phyloP scores from a whole-genome alignment of 2,797 vertebrate genomes.

The Hoplostethus atlanticus region DNA sequence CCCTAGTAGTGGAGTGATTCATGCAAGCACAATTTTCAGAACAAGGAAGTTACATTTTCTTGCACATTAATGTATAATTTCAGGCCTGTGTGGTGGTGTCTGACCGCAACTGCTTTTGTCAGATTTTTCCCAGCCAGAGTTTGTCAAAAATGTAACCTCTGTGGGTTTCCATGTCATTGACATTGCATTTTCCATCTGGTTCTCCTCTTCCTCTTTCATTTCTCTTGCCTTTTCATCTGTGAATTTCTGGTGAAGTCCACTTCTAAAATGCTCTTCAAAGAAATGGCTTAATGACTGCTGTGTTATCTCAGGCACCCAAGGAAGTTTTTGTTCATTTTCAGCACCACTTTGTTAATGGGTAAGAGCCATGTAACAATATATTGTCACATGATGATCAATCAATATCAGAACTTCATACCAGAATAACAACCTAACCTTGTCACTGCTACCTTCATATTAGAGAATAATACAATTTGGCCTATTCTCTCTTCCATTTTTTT shows the following conservation, averaged over 20 bases:
- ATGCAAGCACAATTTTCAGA: not conserved
- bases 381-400: not conserved
- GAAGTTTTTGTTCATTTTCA: slow-evolving; percentile 11
- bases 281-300: not conserved
- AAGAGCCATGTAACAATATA: not conserved
- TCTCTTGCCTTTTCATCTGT: slow-evolving; percentile 45
- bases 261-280: slow-evolving; percentile 24
- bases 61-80: slow-evolving; percentile 30
- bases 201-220: slow-evolving; percentile 45
- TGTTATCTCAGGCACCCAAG: slow-evolving; percentile 22
- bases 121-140: slow-evolving; percentile 40
- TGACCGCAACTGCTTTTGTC: slow-evolving; percentile 43
- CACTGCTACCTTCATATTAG: too few relatives aligned
- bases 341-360: not conserved
- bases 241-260: slow-evolving; percentile 21
- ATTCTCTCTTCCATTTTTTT: not conserved
- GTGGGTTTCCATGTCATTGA: slow-evolving; percentile 57
- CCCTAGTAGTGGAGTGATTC: not conserved
- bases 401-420: not conserved
- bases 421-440: too few relatives aligned
- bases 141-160: slow-evolving; percentile 44
- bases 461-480: not conserved
- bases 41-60: slow-evolving; percentile 18
- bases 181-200: slow-evolving; percentile 56
- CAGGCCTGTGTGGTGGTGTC: slow-evolving; percentile 11